Base-by-base conservation (phyloP, 2,797 vertebrate species). In the Myripristis murdjan region DNA sequence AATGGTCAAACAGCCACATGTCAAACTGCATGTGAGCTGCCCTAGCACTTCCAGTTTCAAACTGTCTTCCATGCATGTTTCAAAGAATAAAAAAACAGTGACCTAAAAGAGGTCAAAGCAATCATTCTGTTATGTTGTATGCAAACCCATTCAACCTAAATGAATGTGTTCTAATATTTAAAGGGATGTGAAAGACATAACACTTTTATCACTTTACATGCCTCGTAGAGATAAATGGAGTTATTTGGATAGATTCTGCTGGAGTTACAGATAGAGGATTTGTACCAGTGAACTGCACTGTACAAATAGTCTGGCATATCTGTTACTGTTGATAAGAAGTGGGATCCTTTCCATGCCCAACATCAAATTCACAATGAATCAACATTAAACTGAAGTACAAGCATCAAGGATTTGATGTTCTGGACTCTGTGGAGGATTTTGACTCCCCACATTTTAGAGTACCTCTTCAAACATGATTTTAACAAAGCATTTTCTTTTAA, bases 21-120 rank as follows among this genome's bases (percentile, higher is more conserved):
- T 22, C 33, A 53, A 72, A 70, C 64, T 84, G 78, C 73, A 80
- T 68, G 75, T 82, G 58, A 87, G 81, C 73, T 59, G 79, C 71
- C 67, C 77, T 66, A 83, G 88, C 84, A 81, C 81, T 85, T 78
- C 74, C 64, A 68, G 26, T n/a, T 70, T 75, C 61, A 69, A 63
- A 63, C 31, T n/a, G 28, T 56, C 46, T 63, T 74, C n/a, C 3
- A 10, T 69, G 47, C 59, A 31, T 58, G 52, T 79, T 79, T 76
- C 14, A 67, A 67, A 46, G 26, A 58, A 12, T 16, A 16, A 31
- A 22, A 66, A 39, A 39, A 4, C 37, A 39, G 9, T 64, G 12
- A 14, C 6, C 37, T 52, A 46, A 15, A 58, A 31, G 14, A 56
- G 47, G 16, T 73, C 51, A 63, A 67, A 78, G 16, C 48, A 59